phyloP scores from a whole-genome alignment of 1,140 invertebrate species.

The Dinoponera quadriceps region DNA sequence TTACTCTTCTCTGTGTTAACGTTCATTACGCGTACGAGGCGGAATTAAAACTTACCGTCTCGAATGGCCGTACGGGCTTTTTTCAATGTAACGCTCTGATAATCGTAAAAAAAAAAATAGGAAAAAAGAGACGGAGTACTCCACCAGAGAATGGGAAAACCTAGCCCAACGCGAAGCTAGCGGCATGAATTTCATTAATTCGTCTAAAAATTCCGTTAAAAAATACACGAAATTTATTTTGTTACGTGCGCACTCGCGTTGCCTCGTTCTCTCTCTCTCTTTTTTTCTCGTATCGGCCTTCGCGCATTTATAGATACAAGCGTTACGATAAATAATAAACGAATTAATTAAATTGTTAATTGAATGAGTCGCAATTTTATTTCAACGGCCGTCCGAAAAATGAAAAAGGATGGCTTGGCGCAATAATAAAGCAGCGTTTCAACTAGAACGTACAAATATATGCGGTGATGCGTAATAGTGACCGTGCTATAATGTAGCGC shows the following conservation, averaged over 20 bases:
- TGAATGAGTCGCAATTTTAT: conserved; percentile 24
- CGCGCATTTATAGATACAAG: conserved; percentile 4
- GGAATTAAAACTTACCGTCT: conserved; percentile 44
- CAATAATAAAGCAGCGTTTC: conserved; percentile 40
- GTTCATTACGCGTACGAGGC: conserved; percentile 39
- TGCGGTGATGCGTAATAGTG: conserved; percentile 15
- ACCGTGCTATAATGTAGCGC: background rate
- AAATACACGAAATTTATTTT: conserved; percentile 33
- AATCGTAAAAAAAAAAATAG: conserved; percentile 21
- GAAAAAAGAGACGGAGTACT: background rate
- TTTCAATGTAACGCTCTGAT: conserved; percentile 52
- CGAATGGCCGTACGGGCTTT: background rate
- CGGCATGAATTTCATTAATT: conserved; percentile 33
- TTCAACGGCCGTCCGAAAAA: background rate
- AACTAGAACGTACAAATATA: conserved; percentile 17
- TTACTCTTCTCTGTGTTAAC: conserved; percentile 40
- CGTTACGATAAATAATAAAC: conserved; percentile 28
- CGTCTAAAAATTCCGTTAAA: conserved; percentile 10
- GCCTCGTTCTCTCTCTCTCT: no score
- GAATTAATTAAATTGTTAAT: conserved; percentile 45
- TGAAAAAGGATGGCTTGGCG: background rate
- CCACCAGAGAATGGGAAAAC: conserved; percentile 11
- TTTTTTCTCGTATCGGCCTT: background rate
- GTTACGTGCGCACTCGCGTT: background rate
- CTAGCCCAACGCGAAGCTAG: background rate